A percentile compares a stretch with the other conserved stretches of the same genome.
Evolutionary conservation across 1,140 invertebrate genomes (phyloP).

Genomic region (Tetramorium simillimum): DNA sequence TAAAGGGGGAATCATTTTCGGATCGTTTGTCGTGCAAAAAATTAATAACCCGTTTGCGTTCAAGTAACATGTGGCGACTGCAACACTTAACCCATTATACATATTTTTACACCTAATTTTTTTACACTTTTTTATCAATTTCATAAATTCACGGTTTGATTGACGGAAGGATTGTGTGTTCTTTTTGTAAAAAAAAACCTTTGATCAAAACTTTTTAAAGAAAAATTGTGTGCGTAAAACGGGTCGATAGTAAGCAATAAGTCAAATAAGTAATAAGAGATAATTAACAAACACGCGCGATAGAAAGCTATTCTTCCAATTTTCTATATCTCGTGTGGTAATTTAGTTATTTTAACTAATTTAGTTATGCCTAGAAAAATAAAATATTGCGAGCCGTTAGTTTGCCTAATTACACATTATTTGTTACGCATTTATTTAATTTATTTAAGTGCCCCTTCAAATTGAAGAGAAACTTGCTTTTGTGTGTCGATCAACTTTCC

Average conservation of each 20-base stretch:
- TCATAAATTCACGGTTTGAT: not conserved
- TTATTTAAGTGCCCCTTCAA: not conserved
- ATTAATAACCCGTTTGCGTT: slow-evolving; percentile 39
- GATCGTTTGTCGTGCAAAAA: slow-evolving; percentile 47
- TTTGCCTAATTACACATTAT: not conserved
- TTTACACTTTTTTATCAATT: not conserved
- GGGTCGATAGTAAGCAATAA: too few species aligned
- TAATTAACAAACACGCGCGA: not conserved
- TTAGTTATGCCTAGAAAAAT: not conserved
- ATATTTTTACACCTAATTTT: slow-evolving; percentile 15
- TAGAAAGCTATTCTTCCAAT: not conserved
- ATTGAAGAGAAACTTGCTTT: not conserved
- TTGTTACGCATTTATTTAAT: not conserved
- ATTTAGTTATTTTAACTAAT: too few species aligned
- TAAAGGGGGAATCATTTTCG: slow-evolving; percentile 49
- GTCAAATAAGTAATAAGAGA: not conserved
- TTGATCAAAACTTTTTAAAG: not conserved
- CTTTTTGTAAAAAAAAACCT: not conserved
- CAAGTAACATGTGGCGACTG: slow-evolving; percentile 18
- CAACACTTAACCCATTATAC: slow-evolving; percentile 41
- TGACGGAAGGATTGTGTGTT: not conserved
- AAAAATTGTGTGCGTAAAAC: not conserved
- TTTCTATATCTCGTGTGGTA: not conserved
- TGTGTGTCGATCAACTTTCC: not conserved
- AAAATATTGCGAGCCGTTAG: not conserved